These are phyloP conservation scores for Antheraea assamensis DNA, from an alignment of 2,888 invertebrate genomes.

Conservation along the genomic window DNA sequence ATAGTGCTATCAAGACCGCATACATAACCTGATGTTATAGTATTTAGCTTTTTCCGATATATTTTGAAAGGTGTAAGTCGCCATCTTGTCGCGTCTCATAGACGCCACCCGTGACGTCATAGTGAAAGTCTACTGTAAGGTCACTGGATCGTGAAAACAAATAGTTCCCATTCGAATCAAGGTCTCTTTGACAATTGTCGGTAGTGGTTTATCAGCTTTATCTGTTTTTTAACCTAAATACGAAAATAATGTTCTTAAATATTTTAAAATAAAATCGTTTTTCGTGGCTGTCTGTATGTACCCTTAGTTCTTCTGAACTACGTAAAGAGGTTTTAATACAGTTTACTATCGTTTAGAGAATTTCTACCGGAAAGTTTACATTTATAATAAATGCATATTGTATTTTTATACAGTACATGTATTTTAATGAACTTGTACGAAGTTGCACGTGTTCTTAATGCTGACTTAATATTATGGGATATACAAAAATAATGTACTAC, in stretches of 20 bases:
- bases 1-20: not conserved
- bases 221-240: slow-evolving; percentile 28
- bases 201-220: slow-evolving; percentile 33
- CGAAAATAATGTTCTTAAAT: not conserved
- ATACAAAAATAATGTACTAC: too few relatives aligned
- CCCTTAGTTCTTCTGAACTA: not conserved
- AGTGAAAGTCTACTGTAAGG: slow-evolving; percentile 51
- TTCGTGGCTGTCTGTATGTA: too few relatives aligned
- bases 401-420: too few relatives aligned
- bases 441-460: too few relatives aligned
- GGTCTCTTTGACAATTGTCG: slow-evolving; percentile 35
- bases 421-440: too few relatives aligned
- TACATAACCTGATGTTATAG: not conserved
- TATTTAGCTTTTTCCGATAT: not conserved
- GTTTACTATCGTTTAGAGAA: too few relatives aligned
- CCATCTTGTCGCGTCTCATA: slow-evolving; percentile 44
- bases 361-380: too few relatives aligned
- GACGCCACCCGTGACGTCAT: slow-evolving; percentile 64
- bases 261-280: too few relatives aligned
- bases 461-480: too few relatives aligned
- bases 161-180: slow-evolving; percentile 49
- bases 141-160: slow-evolving; percentile 53
- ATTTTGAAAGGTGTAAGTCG: slow-evolving; percentile 32
- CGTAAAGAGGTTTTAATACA: too few relatives aligned
- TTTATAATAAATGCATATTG: too few relatives aligned